Evolutionary conservation across 2,797 vertebrate species (phyloP).

Genomic region (Sebastolobus altivelis): DNA sequence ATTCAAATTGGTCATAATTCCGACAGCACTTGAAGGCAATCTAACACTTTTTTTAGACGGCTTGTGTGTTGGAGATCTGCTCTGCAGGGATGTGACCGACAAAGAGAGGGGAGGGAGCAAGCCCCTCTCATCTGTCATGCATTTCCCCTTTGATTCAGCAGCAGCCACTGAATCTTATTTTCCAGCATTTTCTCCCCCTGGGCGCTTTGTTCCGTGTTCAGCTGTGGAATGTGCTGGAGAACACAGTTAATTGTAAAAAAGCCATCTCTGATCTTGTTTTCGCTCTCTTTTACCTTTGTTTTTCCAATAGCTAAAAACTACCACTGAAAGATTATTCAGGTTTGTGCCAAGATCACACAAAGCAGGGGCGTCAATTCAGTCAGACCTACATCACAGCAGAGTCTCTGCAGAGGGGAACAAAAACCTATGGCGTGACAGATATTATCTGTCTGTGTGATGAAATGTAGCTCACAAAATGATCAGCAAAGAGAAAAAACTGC

Average conservation of each 20-base stretch:
- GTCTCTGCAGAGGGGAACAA: constrained; percentile 8
- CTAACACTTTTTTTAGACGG: constrained; percentile 58
- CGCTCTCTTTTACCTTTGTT: constrained; percentile 35
- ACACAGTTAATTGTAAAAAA: constrained; percentile 61
- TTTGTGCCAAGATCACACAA: constrained; percentile 37
- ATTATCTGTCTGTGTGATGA: constrained; percentile 18
- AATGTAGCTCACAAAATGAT: background rate
- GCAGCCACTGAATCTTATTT: constrained; percentile 82
- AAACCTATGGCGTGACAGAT: constrained; percentile 7
- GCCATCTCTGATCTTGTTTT: constrained; percentile 55
- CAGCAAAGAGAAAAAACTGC: constrained; percentile 1
- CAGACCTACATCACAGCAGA: constrained; percentile 14
- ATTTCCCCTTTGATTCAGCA: constrained; percentile 84
- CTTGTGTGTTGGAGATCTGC: constrained; percentile 75
- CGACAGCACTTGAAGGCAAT: constrained; percentile 51
- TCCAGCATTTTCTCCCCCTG: constrained; percentile 75
- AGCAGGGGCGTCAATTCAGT: constrained; percentile 18
- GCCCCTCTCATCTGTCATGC: constrained; percentile 84
- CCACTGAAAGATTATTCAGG: constrained; percentile 15
- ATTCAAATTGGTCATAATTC: constrained; percentile 42
- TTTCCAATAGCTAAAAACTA: constrained; percentile 20
- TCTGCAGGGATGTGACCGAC: constrained; percentile 82
- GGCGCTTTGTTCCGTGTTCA: constrained; percentile 76
- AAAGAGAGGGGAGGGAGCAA: constrained; percentile 75
- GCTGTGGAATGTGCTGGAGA: constrained; percentile 69